These are phyloP conservation scores for Calameuta filiformis DNA, from an alignment of 2,888 invertebrate species.

Conservation along the genomic window DNA sequence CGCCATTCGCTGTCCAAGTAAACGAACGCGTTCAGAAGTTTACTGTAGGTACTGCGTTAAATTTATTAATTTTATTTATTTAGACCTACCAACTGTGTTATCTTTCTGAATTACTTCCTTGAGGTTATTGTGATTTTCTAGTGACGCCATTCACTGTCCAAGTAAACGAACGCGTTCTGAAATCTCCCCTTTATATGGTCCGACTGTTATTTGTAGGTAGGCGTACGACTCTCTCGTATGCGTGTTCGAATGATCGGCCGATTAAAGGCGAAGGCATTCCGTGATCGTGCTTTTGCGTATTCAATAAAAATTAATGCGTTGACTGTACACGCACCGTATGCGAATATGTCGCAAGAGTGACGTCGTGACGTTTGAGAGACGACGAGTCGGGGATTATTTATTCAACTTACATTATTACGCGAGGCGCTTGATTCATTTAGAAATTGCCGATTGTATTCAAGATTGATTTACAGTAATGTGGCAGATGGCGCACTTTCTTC, in stretches of 20 bases:
- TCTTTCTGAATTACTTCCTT: background rate
- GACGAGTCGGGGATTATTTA: background rate
- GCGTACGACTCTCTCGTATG: background rate
- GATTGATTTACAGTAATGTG: background rate
- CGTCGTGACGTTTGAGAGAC: background rate
- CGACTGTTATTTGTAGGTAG: background rate
- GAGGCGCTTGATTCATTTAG: background rate
- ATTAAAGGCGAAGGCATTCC: background rate
- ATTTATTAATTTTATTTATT: background rate
- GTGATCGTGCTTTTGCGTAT: background rate
- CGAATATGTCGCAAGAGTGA: background rate
- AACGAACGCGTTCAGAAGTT: background rate
- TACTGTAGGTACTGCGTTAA: background rate
- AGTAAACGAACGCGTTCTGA: background rate
- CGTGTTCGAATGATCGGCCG: background rate
- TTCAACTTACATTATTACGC: background rate
- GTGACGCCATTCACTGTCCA: background rate
- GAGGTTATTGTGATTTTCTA: background rate
- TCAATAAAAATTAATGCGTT: background rate
- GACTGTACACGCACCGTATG: background rate
- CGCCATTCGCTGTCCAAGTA: too few species aligned
- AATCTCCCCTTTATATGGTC: background rate
- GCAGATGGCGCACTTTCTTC: background rate
- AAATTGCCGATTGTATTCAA: background rate
- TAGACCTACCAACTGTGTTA: background rate